Evolutionary conservation across 2,797 vertebrate genomes (phyloP).

Genomic region (Scolopax rusticola): DNA sequence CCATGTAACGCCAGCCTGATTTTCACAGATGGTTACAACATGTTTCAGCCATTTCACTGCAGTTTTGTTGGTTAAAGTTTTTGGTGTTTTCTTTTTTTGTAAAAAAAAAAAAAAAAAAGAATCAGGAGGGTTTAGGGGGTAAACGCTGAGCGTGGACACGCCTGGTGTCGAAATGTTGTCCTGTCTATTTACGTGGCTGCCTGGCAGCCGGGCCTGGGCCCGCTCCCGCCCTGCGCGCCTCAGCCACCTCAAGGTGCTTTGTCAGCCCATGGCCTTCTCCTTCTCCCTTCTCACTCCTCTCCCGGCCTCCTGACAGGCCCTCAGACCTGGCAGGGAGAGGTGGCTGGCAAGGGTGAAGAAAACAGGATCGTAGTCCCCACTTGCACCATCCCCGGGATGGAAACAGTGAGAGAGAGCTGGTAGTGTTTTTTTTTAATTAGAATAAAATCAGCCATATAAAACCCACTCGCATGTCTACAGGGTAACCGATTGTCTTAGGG

Average conservation of each 20-base stretch:
- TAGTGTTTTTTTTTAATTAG: neutral
- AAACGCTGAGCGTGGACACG: neutral
- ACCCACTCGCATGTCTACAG: fast-evolving
- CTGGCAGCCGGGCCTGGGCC: slow-evolving; percentile 1
- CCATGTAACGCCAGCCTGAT: neutral
- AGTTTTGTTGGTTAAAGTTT: neutral
- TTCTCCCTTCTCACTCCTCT: too few species aligned
- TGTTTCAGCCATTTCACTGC: slow-evolving; percentile 47
- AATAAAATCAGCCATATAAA: neutral
- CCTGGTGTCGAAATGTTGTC: slow-evolving; percentile 46
- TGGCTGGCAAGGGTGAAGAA: neutral
- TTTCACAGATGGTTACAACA: slow-evolving; percentile 53
- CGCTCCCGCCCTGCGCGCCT: neutral
- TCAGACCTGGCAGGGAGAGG: neutral
- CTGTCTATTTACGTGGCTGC: slow-evolving; percentile 26
- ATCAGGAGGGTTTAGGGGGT: neutral
- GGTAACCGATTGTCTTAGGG: neutral
- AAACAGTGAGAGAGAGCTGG: neutral
- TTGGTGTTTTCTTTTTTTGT: neutral
- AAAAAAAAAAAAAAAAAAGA: neutral
- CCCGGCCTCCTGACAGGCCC: too few species aligned
- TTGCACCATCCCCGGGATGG: fast-evolving
- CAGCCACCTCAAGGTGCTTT: neutral
- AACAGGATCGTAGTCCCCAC: neutral
- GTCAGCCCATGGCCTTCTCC: neutral